These are phyloP conservation scores for Remorina albescens DNA, from an alignment of 2,797 vertebrate genomes.

Conservation along the genomic window DNA sequence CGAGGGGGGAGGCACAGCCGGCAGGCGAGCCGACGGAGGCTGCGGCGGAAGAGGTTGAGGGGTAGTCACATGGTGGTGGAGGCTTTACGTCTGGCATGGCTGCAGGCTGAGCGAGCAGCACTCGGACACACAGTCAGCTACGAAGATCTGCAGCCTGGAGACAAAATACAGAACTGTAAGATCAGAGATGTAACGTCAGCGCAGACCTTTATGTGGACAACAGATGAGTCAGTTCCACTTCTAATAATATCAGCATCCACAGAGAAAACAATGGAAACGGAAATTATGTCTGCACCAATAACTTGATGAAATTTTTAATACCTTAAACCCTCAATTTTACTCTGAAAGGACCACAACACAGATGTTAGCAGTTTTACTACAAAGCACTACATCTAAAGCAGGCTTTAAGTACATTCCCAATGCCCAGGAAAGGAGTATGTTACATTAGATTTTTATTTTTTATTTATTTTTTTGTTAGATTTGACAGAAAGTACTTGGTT, in stretches of 20 bases:
- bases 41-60: constrained; percentile 69
- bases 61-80: constrained; percentile 85
- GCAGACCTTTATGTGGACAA: background rate
- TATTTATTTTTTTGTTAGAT: too few species aligned
- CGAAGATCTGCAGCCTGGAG: constrained; percentile 52
- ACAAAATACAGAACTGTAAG: constrained; percentile 13
- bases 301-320: too few species aligned
- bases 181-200: constrained; percentile 3
- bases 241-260: background rate
- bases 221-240: background rate
- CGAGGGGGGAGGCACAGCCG: constrained; percentile 73
- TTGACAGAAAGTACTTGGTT: too few species aligned
- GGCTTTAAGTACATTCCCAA: background rate
- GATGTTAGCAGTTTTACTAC: background rate
- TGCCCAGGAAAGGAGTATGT: background rate
- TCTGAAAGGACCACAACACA: background rate
- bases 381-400: background rate
- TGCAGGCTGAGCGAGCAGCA: constrained; percentile 52
- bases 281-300: background rate
- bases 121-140: constrained; percentile 51
- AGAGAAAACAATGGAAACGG: background rate
- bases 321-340: background rate
- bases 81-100: constrained; percentile 86
- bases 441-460: background rate
- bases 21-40: constrained; percentile 76